Evolutionary conservation across 2,888 invertebrate genomes (phyloP).

Genomic region (Yponomeuta malinellus): DNA sequence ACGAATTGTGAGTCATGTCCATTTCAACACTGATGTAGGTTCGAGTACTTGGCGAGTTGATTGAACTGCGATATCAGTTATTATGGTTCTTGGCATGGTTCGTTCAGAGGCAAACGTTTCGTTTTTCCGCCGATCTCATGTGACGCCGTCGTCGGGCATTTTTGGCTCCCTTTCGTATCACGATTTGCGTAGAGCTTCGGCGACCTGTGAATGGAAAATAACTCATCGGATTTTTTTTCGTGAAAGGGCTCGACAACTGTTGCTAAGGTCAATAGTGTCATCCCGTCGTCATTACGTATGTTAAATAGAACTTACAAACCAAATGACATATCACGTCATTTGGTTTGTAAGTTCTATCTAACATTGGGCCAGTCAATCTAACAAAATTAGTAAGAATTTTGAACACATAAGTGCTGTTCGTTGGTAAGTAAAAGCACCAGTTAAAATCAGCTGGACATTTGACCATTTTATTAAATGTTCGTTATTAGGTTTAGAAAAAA

Average conservation of each 20-base stretch:
- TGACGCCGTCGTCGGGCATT: conserved; percentile 45
- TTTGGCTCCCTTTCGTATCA: conserved; percentile 22
- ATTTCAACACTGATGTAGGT: conserved; percentile 31
- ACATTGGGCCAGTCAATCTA: too few species aligned
- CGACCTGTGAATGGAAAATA: neutral
- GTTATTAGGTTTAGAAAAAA: too few species aligned
- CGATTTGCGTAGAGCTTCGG: neutral
- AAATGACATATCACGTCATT: too few species aligned
- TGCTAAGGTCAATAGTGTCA: too few species aligned
- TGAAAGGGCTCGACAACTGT: neutral
- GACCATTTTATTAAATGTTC: too few species aligned
- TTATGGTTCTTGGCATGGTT: conserved; percentile 7
- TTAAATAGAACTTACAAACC: too few species aligned
- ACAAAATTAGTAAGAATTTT: too few species aligned
- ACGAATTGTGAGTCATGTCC: conserved; percentile 35
- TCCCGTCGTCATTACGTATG: too few species aligned
- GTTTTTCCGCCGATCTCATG: conserved; percentile 29
- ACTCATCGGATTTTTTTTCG: neutral
- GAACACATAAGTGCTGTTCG: too few species aligned
- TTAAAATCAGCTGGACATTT: too few species aligned
- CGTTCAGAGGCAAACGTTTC: conserved; percentile 9
- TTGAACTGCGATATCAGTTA: conserved; percentile 32
- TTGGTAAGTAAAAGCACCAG: too few species aligned
- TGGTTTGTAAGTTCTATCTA: too few species aligned
- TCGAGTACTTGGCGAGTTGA: conserved; percentile 23